These are phyloP conservation scores for Rallus limicola DNA, from an alignment of 2,113 vertebrate species.

Conservation along the genomic window DNA sequence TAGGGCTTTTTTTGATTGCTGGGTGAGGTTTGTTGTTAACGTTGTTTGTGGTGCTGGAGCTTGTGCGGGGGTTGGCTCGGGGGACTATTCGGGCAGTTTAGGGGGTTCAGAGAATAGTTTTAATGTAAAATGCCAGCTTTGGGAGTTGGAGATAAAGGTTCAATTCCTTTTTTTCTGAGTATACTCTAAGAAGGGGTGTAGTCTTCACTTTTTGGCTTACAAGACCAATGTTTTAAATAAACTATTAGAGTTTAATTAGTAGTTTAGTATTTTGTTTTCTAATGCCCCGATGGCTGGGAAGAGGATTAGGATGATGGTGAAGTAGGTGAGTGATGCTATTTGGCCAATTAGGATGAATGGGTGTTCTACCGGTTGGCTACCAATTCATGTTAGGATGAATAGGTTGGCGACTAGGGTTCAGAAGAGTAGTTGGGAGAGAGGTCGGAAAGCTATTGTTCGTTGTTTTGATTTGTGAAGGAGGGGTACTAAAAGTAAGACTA, in stretches of 20 bases:
- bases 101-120: neutral
- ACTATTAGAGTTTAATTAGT: neutral
- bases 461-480: neutral
- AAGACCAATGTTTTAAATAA: neutral
- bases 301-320: neutral
- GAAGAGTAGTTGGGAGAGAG: neutral
- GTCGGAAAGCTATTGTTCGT: neutral
- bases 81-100: neutral
- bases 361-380: neutral
- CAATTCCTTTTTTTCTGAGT: neutral
- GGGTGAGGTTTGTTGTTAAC: neutral
- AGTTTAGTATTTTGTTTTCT: neutral
- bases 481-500: too few relatives aligned
- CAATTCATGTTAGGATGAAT: fast-evolving
- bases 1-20: neutral
- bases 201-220: neutral
- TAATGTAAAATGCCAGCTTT: neutral
- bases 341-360: neutral
- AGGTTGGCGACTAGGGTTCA: neutral
- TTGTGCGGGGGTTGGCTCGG: fast-evolving
- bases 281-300: fast-evolving
- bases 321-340: neutral
- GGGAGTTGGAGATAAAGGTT: neutral
- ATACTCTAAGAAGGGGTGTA: neutral
- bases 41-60: neutral